Conservation (phyloP, 2,888 invertebrate genomes). For the Napeogenes inachia region DNA sequence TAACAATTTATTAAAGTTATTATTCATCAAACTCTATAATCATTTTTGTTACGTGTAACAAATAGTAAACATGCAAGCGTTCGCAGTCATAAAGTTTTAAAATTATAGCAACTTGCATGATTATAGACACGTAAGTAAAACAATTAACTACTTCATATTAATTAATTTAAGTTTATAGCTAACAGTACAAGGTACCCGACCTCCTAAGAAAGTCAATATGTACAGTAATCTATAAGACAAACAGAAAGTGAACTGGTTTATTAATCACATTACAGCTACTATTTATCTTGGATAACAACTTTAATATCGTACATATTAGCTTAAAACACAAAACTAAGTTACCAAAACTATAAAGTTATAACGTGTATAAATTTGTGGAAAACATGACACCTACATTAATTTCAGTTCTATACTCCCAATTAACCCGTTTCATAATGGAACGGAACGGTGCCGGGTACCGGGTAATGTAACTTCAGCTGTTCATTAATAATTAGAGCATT, state of each 20-base stretch:
- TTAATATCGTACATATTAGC: slow-evolving; percentile 16
- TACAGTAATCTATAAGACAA: slow-evolving; percentile 18
- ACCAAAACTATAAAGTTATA: slow-evolving; percentile 30
- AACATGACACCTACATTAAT: slow-evolving; percentile 34
- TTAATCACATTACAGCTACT: slow-evolving; percentile 21
- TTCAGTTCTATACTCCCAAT: slow-evolving; percentile 32
- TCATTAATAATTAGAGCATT: background rate
- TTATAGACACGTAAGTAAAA: too few relatives aligned
- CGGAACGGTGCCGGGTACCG: slow-evolving; percentile 22
- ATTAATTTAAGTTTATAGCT: too few relatives aligned
- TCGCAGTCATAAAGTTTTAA: too few relatives aligned
- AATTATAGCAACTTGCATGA: too few relatives aligned
- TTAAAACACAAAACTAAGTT: slow-evolving; percentile 26
- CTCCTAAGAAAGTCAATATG: too few relatives aligned
- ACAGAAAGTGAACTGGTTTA: slow-evolving; percentile 24
- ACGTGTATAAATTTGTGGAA: slow-evolving; percentile 29
- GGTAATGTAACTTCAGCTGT: slow-evolving; percentile 7
- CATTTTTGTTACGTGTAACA: too few relatives aligned
- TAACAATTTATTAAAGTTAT: too few relatives aligned
- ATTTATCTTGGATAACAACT: slow-evolving; percentile 24
- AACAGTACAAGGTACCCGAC: too few relatives aligned
- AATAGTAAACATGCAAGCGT: too few relatives aligned
- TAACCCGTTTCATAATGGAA: slow-evolving; percentile 28
- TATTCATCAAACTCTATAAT: too few relatives aligned
- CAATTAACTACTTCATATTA: too few relatives aligned